These are phyloP conservation scores for Chromobotia macracanthus DNA, from an alignment of 2,797 vertebrate genomes.

Conservation along the genomic window DNA sequence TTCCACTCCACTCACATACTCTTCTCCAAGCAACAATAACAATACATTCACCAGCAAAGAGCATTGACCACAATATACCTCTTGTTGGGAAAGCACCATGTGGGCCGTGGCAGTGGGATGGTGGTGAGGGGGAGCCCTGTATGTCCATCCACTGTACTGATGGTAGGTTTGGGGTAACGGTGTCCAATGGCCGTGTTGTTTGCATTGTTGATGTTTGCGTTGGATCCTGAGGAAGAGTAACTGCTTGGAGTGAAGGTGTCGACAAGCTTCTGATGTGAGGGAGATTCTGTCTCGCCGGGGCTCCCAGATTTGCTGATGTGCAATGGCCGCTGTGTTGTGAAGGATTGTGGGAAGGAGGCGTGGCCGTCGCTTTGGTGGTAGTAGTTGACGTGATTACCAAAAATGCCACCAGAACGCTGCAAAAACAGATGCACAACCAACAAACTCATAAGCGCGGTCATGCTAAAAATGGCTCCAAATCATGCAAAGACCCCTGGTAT, in stretches of 20 bases:
- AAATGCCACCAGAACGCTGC: conserved; percentile 92
- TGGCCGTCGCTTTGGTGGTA: conserved; percentile 93
- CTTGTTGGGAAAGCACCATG: conserved; percentile 91
- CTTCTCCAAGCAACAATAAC: neutral
- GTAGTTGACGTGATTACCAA: conserved; percentile 96
- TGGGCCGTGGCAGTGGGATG: conserved; percentile 84
- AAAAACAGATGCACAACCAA: conserved; percentile 5
- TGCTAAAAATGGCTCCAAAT: too few relatives aligned
- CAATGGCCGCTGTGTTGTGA: conserved; percentile 94
- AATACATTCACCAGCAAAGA: neutral
- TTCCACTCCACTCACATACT: neutral
- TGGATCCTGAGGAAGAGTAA: conserved; percentile 95
- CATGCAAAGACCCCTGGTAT: neutral
- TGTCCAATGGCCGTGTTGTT: conserved; percentile 91
- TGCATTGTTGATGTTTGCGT: conserved; percentile 99
- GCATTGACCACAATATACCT: conserved; percentile 73
- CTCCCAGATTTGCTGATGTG: conserved; percentile 94
- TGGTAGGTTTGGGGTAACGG: conserved; percentile 83
- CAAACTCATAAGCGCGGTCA: neutral
- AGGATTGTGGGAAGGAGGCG: conserved; percentile 90
- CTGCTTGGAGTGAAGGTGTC: conserved; percentile 96
- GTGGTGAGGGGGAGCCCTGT: conserved; percentile 84
- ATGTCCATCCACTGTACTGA: conserved; percentile 90
- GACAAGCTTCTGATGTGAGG: conserved; percentile 94
- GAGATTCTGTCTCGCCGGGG: conserved; percentile 89